Conservation (phyloP, 2,113 vertebrate species). For the Aegotheles bennettii region DNA sequence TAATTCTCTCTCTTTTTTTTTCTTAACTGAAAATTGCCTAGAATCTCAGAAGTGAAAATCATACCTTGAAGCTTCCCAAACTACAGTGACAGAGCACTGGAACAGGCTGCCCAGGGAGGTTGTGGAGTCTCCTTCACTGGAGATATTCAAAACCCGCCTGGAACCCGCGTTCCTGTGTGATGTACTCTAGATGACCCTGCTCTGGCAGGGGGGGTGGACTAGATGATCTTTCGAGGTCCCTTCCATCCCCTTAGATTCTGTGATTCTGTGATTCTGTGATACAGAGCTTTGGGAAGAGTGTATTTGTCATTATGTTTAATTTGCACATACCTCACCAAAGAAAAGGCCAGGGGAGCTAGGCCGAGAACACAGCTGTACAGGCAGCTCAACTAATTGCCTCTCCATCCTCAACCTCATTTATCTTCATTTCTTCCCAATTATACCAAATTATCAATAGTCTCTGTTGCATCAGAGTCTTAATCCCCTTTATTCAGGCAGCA, state of each 20-base stretch:
- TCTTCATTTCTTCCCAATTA: constrained; percentile 96
- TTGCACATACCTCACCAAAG: constrained; percentile 80
- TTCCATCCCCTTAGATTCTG: too few species aligned
- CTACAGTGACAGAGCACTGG: too few species aligned
- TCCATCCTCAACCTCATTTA: constrained; percentile 89
- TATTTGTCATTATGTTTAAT: constrained; percentile 84
- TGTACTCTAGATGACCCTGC: too few species aligned
- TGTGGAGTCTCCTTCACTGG: too few species aligned
- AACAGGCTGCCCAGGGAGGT: too few species aligned
- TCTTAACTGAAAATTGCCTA: not conserved
- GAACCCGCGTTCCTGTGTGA: too few species aligned
- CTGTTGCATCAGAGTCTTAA: constrained; percentile 90
- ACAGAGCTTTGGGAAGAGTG: constrained; percentile 69
- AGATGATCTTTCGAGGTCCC: too few species aligned
- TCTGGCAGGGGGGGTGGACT: too few species aligned
- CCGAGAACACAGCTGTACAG: constrained; percentile 87
- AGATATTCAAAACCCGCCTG: too few species aligned
- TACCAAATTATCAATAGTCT: constrained; percentile 93
- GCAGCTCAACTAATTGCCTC: constrained; percentile 85
- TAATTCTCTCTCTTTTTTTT: not conserved
- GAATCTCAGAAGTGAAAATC: constrained; percentile 46
- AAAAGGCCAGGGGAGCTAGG: constrained; percentile 79
- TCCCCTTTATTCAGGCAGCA: constrained; percentile 85
- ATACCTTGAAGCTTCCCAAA: constrained; percentile 52
- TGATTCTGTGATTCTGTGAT: too few species aligned